Conservation (phyloP, 2,113 vertebrate species). For the Sturnus vulgaris region DNA sequence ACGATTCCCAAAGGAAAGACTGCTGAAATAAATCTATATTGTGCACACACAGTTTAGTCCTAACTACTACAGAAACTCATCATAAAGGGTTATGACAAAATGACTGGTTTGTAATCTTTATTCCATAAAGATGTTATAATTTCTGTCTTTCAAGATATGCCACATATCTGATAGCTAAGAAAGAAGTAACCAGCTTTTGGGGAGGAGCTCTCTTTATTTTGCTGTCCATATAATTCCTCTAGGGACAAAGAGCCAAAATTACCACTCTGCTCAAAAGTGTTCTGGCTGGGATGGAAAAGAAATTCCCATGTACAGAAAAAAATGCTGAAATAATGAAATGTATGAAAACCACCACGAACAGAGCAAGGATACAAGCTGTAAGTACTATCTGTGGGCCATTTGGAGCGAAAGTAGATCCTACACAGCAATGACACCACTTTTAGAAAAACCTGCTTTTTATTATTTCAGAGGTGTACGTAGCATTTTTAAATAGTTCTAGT, state of each 20-base stretch:
- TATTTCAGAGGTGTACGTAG: not conserved
- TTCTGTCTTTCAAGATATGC: not conserved
- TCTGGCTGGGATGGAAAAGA: not conserved
- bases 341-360: not conserved
- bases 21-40: not conserved
- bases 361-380: not conserved
- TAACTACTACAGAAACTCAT: not conserved
- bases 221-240: not conserved
- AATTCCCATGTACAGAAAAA: not conserved
- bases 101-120: not conserved
- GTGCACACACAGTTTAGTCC: not conserved
- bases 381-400: no score
- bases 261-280: not conserved
- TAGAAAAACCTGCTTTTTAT: not conserved
- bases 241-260: not conserved
- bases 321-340: not conserved
- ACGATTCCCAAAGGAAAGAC: not conserved
- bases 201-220: not conserved
- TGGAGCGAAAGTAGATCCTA: not conserved
- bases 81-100: not conserved
- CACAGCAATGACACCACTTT: not conserved
- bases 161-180: not conserved
- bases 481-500: not conserved
- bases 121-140: not conserved
- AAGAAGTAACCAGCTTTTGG: not conserved